Evolutionary conservation across 2,113 vertebrate genomes (phyloP), one percentile per base, ranked within the genome.

Genomic region (Xiphorhynchus elegans): DNA sequence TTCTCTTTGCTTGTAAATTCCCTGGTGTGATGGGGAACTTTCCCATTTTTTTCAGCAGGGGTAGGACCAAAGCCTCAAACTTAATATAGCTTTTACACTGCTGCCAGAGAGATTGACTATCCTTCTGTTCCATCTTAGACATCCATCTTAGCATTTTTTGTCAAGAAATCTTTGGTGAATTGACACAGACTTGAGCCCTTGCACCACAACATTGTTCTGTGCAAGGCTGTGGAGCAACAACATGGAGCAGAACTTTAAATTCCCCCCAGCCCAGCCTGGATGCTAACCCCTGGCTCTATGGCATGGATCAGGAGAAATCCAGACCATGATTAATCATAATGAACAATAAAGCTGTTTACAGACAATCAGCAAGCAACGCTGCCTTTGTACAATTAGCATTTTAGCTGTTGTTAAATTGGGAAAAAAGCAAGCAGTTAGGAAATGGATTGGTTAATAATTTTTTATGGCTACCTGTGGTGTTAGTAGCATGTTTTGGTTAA

Each of bases 401-500:
- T 94, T 90, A 86, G 72, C 33, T 78, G 26, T 40, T 84, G 67
- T 90, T 95, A 81, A 77, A 90, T 4, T 25, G 19, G 46, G 39
- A 11, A 69, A 85, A 89, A 90, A 75, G 85, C 92, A 94, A 93
- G 90, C 93, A 81, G 67, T 64, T 84, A 86, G 66, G 68, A 78
- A 90, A 88, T 90, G 83, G 72, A 68, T 52, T 77, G 55, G 90
- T 96, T 94, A 96, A 95, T 90, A 2, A 70, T 37, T 93, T 92
- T 72, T 68, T 86, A 75, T 90, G 83, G 62, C 87, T 92, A 90
- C 28, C 74, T 90, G 44, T 91, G 58, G 50, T 94, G 88, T 97
- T 96, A 97, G 95, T 94, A 96, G 42, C 50, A 84, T 40, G 64
- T 80, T 96, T 96, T 77, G 35, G 67, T 91, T 94, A 90, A 87